Conservation (phyloP, 1,140 invertebrate species). For the Apocrypta bakeri region DNA sequence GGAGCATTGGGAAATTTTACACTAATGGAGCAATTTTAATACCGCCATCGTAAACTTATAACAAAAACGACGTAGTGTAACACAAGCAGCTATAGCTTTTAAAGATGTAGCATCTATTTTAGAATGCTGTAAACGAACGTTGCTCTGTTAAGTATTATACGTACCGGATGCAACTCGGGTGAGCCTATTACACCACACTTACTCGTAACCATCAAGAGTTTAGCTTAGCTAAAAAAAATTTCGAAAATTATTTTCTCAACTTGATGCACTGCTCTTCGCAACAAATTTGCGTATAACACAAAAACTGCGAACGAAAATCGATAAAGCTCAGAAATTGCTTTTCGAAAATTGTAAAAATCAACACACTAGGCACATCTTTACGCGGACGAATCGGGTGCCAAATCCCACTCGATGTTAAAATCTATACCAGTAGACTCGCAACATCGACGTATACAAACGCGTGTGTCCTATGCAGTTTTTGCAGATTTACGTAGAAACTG, state of each 20-base stretch:
- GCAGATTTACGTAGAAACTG: slow-evolving; percentile 38
- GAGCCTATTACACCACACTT: too few relatives aligned
- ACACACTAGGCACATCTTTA: neutral
- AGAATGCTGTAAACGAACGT: neutral
- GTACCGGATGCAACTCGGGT: too few relatives aligned
- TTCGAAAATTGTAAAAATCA: neutral
- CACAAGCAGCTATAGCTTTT: neutral
- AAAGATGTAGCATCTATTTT: slow-evolving; percentile 4
- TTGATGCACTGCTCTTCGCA: too few relatives aligned
- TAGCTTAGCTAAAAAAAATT: neutral
- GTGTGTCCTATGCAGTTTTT: neutral
- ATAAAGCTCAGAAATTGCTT: neutral
- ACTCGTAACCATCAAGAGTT: neutral
- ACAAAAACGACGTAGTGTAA: neutral
- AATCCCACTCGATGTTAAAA: neutral
- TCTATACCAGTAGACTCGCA: neutral
- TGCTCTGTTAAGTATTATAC: neutral
- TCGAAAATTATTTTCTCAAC: too few relatives aligned
- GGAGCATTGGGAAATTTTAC: neutral
- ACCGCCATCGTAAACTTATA: neutral
- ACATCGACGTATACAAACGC: neutral
- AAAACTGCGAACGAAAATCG: too few relatives aligned
- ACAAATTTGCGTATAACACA: too few relatives aligned
- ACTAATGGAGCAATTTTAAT: neutral
- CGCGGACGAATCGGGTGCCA: too few relatives aligned